Evolutionary conservation across 2,888 invertebrate genomes (phyloP), one percentile per base, ranked within the genome.

Genomic region (Eupithecia exiguata): DNA sequence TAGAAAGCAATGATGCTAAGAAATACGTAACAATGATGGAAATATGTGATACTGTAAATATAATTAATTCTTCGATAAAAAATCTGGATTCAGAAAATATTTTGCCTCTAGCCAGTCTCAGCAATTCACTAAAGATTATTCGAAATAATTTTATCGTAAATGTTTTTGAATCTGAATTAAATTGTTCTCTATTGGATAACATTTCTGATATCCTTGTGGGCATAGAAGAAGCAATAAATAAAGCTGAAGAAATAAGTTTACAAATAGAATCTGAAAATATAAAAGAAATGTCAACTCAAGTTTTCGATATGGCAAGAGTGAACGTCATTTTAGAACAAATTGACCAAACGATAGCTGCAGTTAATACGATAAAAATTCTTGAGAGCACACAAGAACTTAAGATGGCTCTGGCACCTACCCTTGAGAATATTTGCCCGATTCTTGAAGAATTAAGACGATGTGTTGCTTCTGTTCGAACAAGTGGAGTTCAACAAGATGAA

Each of bases 1-100:
- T 96, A 71, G 95, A 95, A 79, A 89, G 89, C 79, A 93, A 94
- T 77, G 91, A 94, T 38, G 86, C 90, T 3, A 85, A 83, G 14
- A 93, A 93, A 86, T 94, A 94, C 81, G 89, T 90, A 65, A 80
- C 80, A 14, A 83, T 94, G 21, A 87, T 92, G 79, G 91, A 91
- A 87, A 88, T 93, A 78, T 94, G 93, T 79, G 89, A 92, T 78
- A 87, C 88, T 10, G 87, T 94, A 3, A 91, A 88, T 70, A 88
- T 91, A 82, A 81, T 93, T 1, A 93, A 91, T 78, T 79, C 83
- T 5, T 88, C 88, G 1, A 86, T 94, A 14, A 90, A 89, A 79
- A 86, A 84, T 75, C 80, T 92, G 18, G 88, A 91, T 72, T 74
- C 84, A 1, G 89, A 91, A 66, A 86, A 81, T 72, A 70, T 86